Conservation (phyloP, 2,888 invertebrate species). For the Erebia ligea region DNA sequence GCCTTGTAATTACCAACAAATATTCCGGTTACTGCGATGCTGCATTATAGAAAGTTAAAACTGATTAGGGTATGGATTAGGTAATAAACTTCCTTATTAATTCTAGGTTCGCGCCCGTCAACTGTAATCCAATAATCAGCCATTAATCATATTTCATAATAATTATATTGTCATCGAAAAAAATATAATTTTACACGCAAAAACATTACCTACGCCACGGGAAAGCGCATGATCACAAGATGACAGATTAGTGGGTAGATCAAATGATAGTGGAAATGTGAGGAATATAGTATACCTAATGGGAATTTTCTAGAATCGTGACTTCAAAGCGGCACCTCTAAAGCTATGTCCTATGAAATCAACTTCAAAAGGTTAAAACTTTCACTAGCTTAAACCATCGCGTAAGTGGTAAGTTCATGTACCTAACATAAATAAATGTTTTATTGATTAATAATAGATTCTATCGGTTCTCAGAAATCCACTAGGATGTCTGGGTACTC, state of each 20-base stretch:
- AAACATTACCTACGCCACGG: not conserved
- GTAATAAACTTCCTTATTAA: no score
- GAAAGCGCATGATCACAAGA: not conserved
- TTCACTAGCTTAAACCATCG: slow-evolving; percentile 2
- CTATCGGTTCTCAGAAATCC: not conserved
- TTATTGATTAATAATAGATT: slow-evolving; percentile 10
- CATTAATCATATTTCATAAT: not conserved
- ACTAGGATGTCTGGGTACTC: not conserved
- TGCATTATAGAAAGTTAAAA: no score
- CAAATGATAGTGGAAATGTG: slow-evolving; percentile 2
- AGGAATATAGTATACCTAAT: not conserved
- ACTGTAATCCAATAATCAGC: not conserved
- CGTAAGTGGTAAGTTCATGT: slow-evolving; percentile 18
- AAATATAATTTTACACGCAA: not conserved
- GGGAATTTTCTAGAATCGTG: slow-evolving; percentile 7
- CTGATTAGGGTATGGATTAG: no score
- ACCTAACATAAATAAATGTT: slow-evolving; percentile 17
- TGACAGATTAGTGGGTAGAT: slow-evolving; percentile 2
- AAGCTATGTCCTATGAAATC: not conserved
- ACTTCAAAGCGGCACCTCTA: slow-evolving; percentile 1
- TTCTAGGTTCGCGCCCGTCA: no score
- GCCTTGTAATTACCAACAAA: no score
- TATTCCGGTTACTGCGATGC: no score
- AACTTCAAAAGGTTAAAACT: slow-evolving; percentile 16
- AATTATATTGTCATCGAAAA: not conserved